Conservation (phyloP, 2,113 vertebrate species). For the Heliornis fulica region DNA sequence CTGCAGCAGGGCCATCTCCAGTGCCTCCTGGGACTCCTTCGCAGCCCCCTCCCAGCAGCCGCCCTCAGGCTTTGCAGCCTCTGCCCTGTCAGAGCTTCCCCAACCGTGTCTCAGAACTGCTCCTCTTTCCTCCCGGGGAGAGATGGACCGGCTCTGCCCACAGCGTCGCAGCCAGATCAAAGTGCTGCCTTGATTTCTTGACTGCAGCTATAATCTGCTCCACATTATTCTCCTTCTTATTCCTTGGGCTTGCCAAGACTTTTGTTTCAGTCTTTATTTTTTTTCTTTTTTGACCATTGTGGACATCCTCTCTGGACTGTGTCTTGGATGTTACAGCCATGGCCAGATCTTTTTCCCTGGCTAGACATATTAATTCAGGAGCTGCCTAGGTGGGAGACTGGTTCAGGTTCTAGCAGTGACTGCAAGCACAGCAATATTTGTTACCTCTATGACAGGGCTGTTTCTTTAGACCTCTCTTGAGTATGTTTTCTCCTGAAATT, state of each 20-base stretch:
- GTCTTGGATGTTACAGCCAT: neutral
- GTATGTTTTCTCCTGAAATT: neutral
- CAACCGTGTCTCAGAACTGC: neutral
- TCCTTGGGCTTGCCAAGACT: neutral
- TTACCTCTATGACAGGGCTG: neutral
- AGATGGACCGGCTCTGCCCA: neutral
- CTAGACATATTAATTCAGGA: neutral
- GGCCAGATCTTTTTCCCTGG: neutral
- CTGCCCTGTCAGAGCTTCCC: neutral
- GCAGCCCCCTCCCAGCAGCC: neutral
- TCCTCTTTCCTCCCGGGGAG: neutral
- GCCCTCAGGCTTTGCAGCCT: no score
- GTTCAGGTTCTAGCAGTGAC: neutral
- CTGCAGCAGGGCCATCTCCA: neutral
- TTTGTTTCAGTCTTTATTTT: neutral
- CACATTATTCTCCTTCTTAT: neutral
- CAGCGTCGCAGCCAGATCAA: neutral
- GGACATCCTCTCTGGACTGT: neutral
- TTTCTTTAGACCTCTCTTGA: neutral
- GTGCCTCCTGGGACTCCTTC: neutral
- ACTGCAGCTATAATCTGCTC: neutral
- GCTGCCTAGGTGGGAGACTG: neutral
- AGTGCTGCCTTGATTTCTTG: neutral
- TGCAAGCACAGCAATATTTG: neutral
- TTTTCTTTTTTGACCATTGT: neutral